Evolutionary conservation across 2,888 invertebrate genomes (phyloP), one percentile per base, ranked within the genome.

Genomic region (Petrolisthes cinctipes): DNA sequence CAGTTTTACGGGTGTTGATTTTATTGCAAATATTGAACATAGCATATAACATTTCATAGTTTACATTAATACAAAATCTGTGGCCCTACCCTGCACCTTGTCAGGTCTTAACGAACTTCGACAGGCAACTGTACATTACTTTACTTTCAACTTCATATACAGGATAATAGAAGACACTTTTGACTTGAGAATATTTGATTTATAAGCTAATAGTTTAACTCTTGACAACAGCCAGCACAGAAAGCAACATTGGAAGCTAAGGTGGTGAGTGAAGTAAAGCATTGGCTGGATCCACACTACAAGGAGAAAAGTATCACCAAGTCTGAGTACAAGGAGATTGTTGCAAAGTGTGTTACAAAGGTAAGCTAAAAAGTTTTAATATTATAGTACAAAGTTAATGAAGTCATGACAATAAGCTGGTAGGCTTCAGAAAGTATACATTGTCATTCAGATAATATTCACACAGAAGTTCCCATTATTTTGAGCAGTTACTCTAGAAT

Each of bases 281-380:
- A 83, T 53, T 86, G 82, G 61, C 68, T 90, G 23, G 89, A 90
- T 56, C 89, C 86, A 1, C 75, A 81, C 68, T 90, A 89, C 78
- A 85, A 83, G 1, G 86, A 85, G 53, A 89, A 89, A 57, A 75
- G 71, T 14, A 85, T 90, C 54, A 86, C 76, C 66, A 89, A 87
- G 68, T 80, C 85, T 4, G 86, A 86, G 68, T 90, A 90, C 89
- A 90, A 90, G 79, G 86, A 90, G 56, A 90, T 90, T 54, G 87
- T 90, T 11, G 86, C 86, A 5, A 90, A 90, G 82, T 90, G 90
- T 82, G 90, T 90, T 6, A 86, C 81, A 14, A 90, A 90, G 89
- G 89, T 90, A 57, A 81, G 84, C 6, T 56, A 53, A 5, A 37
- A 37, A 1, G 37, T 37, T 37, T 37, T 37, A 1, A 61, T 61